phyloP scores from a whole-genome alignment of 2,113 vertebrate genomes.

The Charadrius vociferus region DNA sequence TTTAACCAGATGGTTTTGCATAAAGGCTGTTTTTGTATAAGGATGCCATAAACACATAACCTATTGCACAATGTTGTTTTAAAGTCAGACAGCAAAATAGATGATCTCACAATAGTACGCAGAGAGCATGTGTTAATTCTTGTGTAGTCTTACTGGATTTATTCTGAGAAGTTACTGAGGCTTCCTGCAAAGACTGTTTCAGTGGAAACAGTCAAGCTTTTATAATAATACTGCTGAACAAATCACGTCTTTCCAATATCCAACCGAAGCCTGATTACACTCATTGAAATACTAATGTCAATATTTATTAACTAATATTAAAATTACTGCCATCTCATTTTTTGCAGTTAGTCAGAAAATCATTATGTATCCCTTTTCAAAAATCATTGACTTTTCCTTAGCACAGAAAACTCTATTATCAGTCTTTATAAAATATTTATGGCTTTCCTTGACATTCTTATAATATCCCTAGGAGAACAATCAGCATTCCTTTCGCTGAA shows the following conservation, averaged over 20 bases:
- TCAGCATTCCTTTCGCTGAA: constrained; percentile 36
- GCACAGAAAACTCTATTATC: constrained; percentile 56
- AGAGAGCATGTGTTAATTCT: neutral
- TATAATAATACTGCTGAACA: neutral
- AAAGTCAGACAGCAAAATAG: neutral
- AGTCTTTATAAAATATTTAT: constrained; percentile 63
- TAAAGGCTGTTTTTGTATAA: neutral
- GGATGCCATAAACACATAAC: neutral
- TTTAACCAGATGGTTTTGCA: neutral
- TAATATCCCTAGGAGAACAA: constrained; percentile 54
- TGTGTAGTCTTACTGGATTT: neutral
- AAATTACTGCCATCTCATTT: constrained; percentile 26
- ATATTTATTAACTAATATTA: constrained; percentile 58
- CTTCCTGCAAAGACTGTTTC: neutral
- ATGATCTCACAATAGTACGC: neutral
- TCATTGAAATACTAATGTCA: constrained; percentile 49
- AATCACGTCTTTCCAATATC: constrained; percentile 1
- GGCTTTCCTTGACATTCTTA: constrained; percentile 31
- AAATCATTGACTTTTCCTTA: constrained; percentile 46
- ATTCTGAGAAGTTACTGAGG: neutral
- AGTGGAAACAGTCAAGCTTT: constrained; percentile 18
- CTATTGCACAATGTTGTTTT: constrained; percentile 15
- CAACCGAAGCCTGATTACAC: constrained; percentile 7
- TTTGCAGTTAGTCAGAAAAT: constrained; percentile 53
- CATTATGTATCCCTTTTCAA: constrained; percentile 29